phyloP scores from a whole-genome alignment of 64 coral and sea anemone genomes.

The Dendrophyllia cribrosa region DNA sequence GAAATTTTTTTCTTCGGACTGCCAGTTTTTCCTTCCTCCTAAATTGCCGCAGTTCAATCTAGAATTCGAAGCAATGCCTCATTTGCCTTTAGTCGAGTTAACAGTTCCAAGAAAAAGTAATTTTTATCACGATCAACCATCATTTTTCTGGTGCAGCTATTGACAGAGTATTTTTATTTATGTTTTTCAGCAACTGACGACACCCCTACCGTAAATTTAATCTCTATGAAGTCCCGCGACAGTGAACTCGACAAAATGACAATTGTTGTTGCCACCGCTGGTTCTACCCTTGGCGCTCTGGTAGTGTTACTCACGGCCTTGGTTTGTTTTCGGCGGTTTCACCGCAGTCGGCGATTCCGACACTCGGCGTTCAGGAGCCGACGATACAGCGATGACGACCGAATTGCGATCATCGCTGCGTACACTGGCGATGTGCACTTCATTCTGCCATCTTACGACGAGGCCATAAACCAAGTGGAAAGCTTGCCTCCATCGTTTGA shows the following conservation, averaged over 20 bases:
- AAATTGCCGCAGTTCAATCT: too few species aligned
- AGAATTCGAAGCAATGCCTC: too few species aligned
- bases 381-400: slow-evolving; percentile 82
- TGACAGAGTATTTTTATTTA: background rate
- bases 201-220: background rate
- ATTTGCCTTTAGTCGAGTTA: background rate
- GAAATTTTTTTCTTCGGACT: too few species aligned
- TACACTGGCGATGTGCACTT: slow-evolving; percentile 85
- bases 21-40: too few species aligned
- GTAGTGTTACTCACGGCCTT: slow-evolving; percentile 77
- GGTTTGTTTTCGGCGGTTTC: slow-evolving; percentile 81
- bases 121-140: background rate
- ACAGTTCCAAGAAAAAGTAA: background rate
- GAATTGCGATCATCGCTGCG: slow-evolving; percentile 80
- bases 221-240: background rate
- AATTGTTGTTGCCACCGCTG: slow-evolving; percentile 85
- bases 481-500: slow-evolving; percentile 83
- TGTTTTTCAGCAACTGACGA: background rate
- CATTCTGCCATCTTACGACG: slow-evolving; percentile 88
- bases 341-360: slow-evolving; percentile 86
- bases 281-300: slow-evolving; percentile 84
- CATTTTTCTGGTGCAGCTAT: background rate
- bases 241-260: slow-evolving; percentile 86
- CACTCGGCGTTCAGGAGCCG: slow-evolving; percentile 72
- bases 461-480: slow-evolving; percentile 84